Percentiles rank a stretch among this genome's conserved stretches.
phyloP scores from a whole-genome alignment of 2,888 invertebrate genomes.

The Drosophila nigricruria region DNA sequence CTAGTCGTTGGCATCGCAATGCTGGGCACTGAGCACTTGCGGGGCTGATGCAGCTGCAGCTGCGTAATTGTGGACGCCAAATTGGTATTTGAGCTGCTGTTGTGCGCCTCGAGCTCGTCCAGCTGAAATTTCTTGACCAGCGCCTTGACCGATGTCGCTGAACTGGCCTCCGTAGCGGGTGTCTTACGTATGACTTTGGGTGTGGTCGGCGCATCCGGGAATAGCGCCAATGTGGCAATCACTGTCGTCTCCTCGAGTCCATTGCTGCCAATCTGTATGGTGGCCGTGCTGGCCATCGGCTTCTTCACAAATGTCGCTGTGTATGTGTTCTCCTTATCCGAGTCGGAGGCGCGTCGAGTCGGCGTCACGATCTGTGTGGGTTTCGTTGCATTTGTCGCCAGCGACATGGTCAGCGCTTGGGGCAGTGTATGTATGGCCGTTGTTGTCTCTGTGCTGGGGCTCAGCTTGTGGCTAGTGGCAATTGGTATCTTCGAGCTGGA shows the following conservation, averaged over 20 bases:
- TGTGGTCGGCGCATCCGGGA: constrained; percentile 89
- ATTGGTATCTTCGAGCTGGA: constrained; percentile 59
- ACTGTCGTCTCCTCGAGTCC: constrained; percentile 69
- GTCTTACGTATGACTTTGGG: constrained; percentile 89
- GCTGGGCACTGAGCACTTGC: constrained; percentile 43
- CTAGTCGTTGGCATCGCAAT: constrained; percentile 36
- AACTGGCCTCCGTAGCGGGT: constrained; percentile 86
- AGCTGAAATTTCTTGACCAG: constrained; percentile 85
- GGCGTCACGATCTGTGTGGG: constrained; percentile 72
- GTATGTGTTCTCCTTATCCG: constrained; percentile 84
- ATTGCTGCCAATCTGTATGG: constrained; percentile 72
- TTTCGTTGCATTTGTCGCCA: constrained; percentile 40
- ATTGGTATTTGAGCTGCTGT: constrained; percentile 21
- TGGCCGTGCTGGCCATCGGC: constrained; percentile 66
- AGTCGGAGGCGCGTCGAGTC: constrained; percentile 81
- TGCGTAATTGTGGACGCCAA: constrained; percentile 17
- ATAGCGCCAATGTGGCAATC: constrained; percentile 83
- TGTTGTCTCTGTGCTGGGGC: constrained; percentile 60
- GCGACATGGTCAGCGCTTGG: constrained; percentile 55
- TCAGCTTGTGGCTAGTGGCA: constrained; percentile 53
- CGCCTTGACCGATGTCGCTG: constrained; percentile 85
- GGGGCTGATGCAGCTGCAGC: constrained; percentile 41
- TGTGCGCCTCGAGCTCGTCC: constrained; percentile 64
- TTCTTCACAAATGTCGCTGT: constrained; percentile 81
- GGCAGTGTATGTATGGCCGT: constrained; percentile 72